Evolutionary conservation across 1,140 invertebrate species (phyloP).

Genomic region (Drosophila paulistorum): DNA sequence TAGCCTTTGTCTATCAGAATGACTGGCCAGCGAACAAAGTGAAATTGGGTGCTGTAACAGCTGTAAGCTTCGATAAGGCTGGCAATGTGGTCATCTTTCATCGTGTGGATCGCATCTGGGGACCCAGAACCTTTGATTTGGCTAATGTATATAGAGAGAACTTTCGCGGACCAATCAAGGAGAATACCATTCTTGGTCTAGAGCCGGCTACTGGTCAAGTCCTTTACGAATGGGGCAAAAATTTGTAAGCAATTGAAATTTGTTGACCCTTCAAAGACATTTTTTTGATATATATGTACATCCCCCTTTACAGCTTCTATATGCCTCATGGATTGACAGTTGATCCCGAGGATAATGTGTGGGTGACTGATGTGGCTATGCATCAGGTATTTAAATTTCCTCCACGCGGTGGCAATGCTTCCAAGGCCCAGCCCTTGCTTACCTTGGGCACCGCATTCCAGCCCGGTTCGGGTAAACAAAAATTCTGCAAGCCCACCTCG

Average conservation of each 20-base stretch:
- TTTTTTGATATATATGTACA: not conserved
- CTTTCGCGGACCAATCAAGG: constrained; percentile 87
- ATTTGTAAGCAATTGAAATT: constrained; percentile 86
- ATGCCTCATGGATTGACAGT: constrained; percentile 96
- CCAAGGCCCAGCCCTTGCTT: constrained; percentile 75
- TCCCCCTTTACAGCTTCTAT: constrained; percentile 88
- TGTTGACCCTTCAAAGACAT: no score
- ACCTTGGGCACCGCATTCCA: constrained; percentile 87
- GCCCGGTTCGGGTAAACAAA: constrained; percentile 90
- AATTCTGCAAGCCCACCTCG: constrained; percentile 97
- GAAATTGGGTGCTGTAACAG: constrained; percentile 90
- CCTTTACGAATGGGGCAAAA: constrained; percentile 90
- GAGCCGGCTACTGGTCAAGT: constrained; percentile 88
- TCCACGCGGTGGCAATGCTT: constrained; percentile 71
- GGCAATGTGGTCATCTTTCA: constrained; percentile 94
- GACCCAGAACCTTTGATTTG: constrained; percentile 86
- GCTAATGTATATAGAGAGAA: constrained; percentile 86
- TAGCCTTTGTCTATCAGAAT: constrained; percentile 74
- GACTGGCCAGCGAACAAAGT: constrained; percentile 85
- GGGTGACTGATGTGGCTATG: constrained; percentile 94
- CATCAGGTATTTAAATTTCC: constrained; percentile 95
- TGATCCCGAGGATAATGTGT: constrained; percentile 92
- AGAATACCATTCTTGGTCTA: constrained; percentile 90
- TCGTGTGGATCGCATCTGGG: constrained; percentile 90
- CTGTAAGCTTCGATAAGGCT: constrained; percentile 89